Base-by-base conservation (phyloP, 2,113 vertebrate genomes). In the Percopsis transmontana region DNA sequence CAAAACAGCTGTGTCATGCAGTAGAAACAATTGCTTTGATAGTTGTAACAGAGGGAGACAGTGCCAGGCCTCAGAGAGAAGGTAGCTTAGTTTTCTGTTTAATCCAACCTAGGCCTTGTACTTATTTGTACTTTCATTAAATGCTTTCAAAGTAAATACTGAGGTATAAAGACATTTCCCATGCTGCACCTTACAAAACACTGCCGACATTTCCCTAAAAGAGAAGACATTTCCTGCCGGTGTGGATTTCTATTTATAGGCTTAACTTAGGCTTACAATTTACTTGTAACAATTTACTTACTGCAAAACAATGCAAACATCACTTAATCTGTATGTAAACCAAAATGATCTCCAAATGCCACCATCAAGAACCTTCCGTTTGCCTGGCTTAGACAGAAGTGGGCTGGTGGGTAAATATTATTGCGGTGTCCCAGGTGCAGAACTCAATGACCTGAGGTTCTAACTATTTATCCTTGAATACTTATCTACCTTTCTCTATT, bases 331-430 rank as follows among this genome's bases (percentile, higher is more conserved):
- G 53, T 72, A 47, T 9, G 76, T 54, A 53, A 12, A 58, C 33
- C 14, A 48, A 65, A 72, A 79, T 51, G 1, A 71, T 59, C 66
- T 75, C 50, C 48, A 23, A 39, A 51, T 58, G 62, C 40, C 53
- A 65, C 47, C 58, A 45, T 50, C 45, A 57, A 21, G 71, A 54
- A 75, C 38, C 62, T 41, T 44, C 21, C 67, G 19, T 40, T 19
- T 11, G 2, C 48, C 23, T 53, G 24, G 20, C 65, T 67, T 24
- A 11, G 38, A 77, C 24, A 59, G 48, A 3, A 56, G 55, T 48
- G 16, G 55, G 63, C 4, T 58, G 44, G 66, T 48, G 64, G 74
- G 50, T 82, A 85, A 90, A 87, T 80, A 85, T 70, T 80, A 50
- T 70, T 59, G 72, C 18, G 62, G 58, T 66, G 33, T 68, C 80